phyloP scores from a whole-genome alignment of 2,113 vertebrate genomes.

The Bos indicus region DNA sequence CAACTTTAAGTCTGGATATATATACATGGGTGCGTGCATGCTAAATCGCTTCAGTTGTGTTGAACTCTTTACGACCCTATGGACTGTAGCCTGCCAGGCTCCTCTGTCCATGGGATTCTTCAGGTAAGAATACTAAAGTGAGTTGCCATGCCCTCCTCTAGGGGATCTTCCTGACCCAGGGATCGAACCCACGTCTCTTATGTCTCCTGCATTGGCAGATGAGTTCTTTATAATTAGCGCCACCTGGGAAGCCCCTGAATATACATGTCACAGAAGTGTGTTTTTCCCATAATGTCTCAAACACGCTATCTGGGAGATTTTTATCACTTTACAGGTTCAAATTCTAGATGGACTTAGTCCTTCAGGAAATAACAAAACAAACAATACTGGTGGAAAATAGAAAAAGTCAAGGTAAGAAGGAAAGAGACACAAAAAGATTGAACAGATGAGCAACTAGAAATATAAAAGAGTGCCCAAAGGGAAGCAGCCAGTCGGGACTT shows the following conservation, averaged over 20 bases:
- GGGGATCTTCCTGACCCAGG: neutral
- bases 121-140: neutral
- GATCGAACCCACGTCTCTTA: neutral
- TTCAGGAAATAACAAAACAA: neutral
- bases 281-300: neutral
- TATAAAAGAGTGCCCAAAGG: neutral
- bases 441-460: neutral
- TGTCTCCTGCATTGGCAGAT: neutral
- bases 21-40: accelerated
- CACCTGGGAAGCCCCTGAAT: neutral
- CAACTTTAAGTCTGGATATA: neutral
- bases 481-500: neutral
- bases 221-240: neutral
- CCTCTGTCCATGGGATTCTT: neutral
- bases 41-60: neutral
- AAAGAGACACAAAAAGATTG: neutral
- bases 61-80: neutral
- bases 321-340: neutral
- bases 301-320: neutral
- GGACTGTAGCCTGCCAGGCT: neutral
- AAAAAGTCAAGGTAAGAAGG: neutral
- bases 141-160: neutral
- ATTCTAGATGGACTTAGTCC: neutral
- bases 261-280: neutral
- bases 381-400: neutral